Conservation (phyloP, 1,140 invertebrate genomes). For the Lepidurus arcticus region DNA sequence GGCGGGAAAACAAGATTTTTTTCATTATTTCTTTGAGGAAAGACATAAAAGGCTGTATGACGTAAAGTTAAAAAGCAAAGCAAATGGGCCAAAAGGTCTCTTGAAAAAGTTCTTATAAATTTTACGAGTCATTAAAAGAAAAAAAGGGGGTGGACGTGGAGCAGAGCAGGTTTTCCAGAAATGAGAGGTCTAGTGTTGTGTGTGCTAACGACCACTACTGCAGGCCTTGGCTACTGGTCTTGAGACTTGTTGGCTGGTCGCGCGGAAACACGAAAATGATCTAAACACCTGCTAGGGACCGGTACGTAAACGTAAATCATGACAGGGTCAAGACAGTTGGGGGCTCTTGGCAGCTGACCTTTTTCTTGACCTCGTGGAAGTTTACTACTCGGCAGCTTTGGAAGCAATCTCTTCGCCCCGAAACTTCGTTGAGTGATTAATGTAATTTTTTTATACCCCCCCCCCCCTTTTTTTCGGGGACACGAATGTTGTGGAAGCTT, state of each 20-base stretch:
- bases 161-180: not conserved
- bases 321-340: constrained; percentile 2
- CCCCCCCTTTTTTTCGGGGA: not conserved
- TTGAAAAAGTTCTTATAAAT: constrained; percentile 6
- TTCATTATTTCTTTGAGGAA: not conserved
- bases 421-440: not conserved
- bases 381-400: not conserved
- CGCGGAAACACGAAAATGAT: constrained; percentile 19
- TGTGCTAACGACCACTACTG: not conserved
- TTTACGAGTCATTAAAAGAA: constrained; percentile 23
- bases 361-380: not conserved
- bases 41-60: not conserved
- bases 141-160: constrained; percentile 7
- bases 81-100: not conserved
- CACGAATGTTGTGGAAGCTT: not conserved
- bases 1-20: too few species aligned
- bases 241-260: not conserved
- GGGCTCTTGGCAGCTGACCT: not conserved
- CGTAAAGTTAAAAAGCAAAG: not conserved
- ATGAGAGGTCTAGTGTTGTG: not conserved
- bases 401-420: not conserved
- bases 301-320: constrained; percentile 8
- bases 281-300: constrained; percentile 5
- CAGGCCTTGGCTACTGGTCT: constrained; percentile 17
- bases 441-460: not conserved